These are phyloP conservation scores for Coryphaenoides rupestris DNA, from an alignment of 2,113 vertebrate species.

Conservation along the genomic window DNA sequence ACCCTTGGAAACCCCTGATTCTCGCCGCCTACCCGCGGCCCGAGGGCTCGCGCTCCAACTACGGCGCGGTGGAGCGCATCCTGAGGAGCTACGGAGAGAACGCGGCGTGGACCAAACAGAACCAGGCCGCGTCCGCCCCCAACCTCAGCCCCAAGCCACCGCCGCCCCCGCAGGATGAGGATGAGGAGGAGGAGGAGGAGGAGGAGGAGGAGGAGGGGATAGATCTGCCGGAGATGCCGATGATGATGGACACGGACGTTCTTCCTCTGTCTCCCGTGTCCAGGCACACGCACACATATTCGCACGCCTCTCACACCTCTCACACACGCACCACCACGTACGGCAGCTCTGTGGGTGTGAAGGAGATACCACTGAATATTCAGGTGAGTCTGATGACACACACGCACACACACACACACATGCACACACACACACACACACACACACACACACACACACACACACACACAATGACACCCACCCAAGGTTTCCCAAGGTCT, in stretches of 20 bases:
- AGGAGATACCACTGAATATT: slow-evolving; percentile 49
- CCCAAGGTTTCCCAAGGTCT: too few relatives aligned
- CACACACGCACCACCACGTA: slow-evolving; percentile 58
- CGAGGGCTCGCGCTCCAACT: slow-evolving; percentile 89
- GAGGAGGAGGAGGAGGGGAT: slow-evolving; percentile 57
- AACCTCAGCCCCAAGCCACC: slow-evolving; percentile 36
- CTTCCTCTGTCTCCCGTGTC: slow-evolving; percentile 32
- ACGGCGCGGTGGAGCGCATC: slow-evolving; percentile 89
- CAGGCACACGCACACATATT: slow-evolving; percentile 60
- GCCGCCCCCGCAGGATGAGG: too few relatives aligned
- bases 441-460: too few relatives aligned
- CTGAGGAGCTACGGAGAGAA: slow-evolving; percentile 88
- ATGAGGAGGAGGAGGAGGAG: too few relatives aligned
- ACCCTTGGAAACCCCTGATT: slow-evolving; percentile 86
- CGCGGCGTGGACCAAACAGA: slow-evolving; percentile 61
- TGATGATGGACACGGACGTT: slow-evolving; percentile 66
- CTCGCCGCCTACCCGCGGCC: slow-evolving; percentile 88
- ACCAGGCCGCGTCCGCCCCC: slow-evolving; percentile 43
- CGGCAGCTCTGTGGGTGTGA: slow-evolving; percentile 32
- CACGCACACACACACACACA: too few relatives aligned
- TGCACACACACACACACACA: too few relatives aligned
- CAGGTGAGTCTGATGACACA: slow-evolving; percentile 51
- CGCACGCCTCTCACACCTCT: slow-evolving; percentile 32
- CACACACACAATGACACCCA: too few relatives aligned
- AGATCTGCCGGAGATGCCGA: slow-evolving; percentile 70